A percentile compares a stretch with the other conserved stretches of the same genome.
Evolutionary conservation across 1,140 invertebrate species (phyloP).

Genomic region (Ostrea denselamellosa): DNA sequence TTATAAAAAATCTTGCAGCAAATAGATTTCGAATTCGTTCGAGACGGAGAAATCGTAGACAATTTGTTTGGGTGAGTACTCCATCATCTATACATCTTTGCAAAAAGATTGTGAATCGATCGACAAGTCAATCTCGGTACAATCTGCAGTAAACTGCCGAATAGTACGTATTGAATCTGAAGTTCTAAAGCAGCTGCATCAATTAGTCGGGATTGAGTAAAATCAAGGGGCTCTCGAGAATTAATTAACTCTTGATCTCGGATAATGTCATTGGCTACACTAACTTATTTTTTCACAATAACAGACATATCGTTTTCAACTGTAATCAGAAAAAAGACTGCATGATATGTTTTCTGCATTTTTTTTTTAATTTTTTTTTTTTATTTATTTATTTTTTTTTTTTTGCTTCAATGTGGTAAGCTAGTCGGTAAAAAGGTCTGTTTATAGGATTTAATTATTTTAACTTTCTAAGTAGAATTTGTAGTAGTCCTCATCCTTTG

Average conservation of each 20-base stretch:
- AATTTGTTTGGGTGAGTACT: neutral
- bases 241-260: neutral
- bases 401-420: too few species aligned
- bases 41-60: too few species aligned
- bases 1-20: neutral
- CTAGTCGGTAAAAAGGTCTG: too few species aligned
- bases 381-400: too few species aligned
- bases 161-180: neutral
- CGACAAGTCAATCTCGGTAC: neutral
- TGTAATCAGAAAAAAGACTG: neutral
- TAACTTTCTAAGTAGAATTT: too few species aligned
- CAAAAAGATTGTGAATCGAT: neutral
- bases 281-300: neutral
- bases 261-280: neutral
- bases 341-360: neutral
- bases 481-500: too few species aligned
- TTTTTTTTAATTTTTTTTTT: too few species aligned
- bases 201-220: neutral
- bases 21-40: neutral
- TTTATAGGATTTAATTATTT: too few species aligned
- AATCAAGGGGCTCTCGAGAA: neutral
- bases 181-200: neutral
- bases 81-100: neutral
- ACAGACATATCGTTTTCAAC: neutral
- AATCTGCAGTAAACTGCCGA: neutral